Conservation (phyloP, 2,888 invertebrate species). For the Metopia argyrocephala region DNA sequence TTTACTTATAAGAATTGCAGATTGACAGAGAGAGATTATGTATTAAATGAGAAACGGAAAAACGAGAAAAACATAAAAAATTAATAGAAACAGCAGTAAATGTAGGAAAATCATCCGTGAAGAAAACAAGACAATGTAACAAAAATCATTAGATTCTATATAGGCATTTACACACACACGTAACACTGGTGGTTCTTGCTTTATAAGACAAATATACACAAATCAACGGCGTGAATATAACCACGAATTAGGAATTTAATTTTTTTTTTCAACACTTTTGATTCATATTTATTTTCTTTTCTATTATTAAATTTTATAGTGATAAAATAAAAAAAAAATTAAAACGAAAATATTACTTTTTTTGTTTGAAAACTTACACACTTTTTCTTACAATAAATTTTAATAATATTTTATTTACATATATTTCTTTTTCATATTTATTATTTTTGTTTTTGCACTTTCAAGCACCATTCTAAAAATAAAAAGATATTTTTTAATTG, state of each 20-base stretch:
- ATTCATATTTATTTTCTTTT: background rate
- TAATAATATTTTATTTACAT: too few species aligned
- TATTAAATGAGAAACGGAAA: conserved; percentile 36
- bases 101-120: conserved; percentile 27
- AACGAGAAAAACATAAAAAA: conserved; percentile 45
- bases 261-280: background rate
- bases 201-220: conserved; percentile 2
- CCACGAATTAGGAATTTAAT: background rate
- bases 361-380: too few species aligned
- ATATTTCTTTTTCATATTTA: too few species aligned
- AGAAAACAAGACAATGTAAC: conserved; percentile 33
- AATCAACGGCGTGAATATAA: conserved; percentile 20
- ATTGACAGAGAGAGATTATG: background rate
- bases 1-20: background rate
- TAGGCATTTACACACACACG: conserved; percentile 10
- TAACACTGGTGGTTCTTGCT: conserved; percentile 30
- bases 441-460: too few species aligned
- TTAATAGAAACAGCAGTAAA: conserved; percentile 8
- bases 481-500: background rate
- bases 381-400: too few species aligned
- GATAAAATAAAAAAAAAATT: background rate
- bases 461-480: too few species aligned
- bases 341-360: too few species aligned
- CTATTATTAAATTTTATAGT: background rate
- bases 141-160: conserved; percentile 16